Evolutionary conservation across 1,140 invertebrate species (phyloP).

Genomic region (Panulirus ornatus): DNA sequence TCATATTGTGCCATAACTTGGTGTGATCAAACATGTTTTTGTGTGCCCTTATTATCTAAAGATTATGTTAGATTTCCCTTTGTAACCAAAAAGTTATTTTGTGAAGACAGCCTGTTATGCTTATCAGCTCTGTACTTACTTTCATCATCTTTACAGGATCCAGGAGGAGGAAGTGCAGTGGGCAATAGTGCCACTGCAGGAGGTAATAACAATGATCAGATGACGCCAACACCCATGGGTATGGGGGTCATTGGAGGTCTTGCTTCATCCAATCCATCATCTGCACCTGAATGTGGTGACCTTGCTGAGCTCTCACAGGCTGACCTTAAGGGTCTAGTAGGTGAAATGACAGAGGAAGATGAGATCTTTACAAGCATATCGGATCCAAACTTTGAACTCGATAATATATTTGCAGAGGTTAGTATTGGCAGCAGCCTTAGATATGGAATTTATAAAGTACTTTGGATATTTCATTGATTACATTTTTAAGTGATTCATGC

Average conservation of each 20-base stretch:
- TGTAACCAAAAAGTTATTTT: too few relatives aligned
- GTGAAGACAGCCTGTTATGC: too few relatives aligned
- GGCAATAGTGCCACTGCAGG: slow-evolving; percentile 56
- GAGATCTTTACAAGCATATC: slow-evolving; percentile 86
- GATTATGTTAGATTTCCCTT: too few relatives aligned
- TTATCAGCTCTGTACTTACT: not conserved
- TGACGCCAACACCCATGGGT: slow-evolving; percentile 69
- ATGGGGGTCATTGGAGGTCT: slow-evolving; percentile 69
- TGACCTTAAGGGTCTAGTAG: slow-evolving; percentile 83
- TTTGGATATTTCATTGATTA: not conserved
- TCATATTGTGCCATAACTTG: too few relatives aligned
- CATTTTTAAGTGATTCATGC: not conserved
- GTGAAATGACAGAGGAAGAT: slow-evolving; percentile 83
- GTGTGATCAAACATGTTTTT: too few relatives aligned
- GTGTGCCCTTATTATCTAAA: too few relatives aligned
- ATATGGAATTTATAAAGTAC: not conserved
- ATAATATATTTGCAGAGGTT: slow-evolving; percentile 80
- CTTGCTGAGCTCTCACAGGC: slow-evolving; percentile 83
- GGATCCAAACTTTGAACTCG: slow-evolving; percentile 83
- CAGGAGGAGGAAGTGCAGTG: slow-evolving; percentile 63
- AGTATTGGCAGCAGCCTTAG: too few relatives aligned
- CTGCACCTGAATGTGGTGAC: slow-evolving; percentile 74
- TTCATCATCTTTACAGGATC: slow-evolving; percentile 60
- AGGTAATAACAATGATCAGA: slow-evolving; percentile 44
- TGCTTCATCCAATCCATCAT: slow-evolving; percentile 31